A percentile compares a stretch with the other conserved stretches of the same genome.
phyloP scores from a whole-genome alignment of 2,797 vertebrate species.

The Salmo trutta region DNA sequence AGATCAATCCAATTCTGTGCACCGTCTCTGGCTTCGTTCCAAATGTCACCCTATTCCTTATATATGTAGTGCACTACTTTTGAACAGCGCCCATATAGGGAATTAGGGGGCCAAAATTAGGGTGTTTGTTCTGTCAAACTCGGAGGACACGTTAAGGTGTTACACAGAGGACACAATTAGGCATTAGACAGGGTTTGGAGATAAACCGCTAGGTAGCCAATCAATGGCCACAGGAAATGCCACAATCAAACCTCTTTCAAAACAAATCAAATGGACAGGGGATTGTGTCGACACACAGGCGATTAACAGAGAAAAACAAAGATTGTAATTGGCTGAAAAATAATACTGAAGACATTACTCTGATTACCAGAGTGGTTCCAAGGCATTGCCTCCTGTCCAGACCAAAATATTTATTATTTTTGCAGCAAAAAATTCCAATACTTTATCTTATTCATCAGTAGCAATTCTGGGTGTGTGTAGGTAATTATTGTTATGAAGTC shows the following conservation, averaged over 20 bases:
- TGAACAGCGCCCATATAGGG: neutral
- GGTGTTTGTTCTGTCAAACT: neutral
- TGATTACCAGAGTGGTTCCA: too few relatives aligned
- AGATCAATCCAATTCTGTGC: slow-evolving; percentile 43
- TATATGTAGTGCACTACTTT: too few relatives aligned
- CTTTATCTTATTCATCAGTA: too few relatives aligned
- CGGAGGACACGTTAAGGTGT: neutral
- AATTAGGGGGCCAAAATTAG: neutral
- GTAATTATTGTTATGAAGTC: neutral
- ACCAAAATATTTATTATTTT: too few relatives aligned
- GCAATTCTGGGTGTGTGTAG: too few relatives aligned
- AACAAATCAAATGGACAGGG: neutral
- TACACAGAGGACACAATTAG: too few relatives aligned
- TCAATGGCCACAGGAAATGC: slow-evolving; percentile 9
- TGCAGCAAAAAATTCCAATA: too few relatives aligned
- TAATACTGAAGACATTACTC: too few relatives aligned
- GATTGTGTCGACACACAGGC: neutral
- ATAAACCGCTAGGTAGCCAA: neutral
- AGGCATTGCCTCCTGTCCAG: too few relatives aligned
- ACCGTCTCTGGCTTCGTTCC: slow-evolving; percentile 27
- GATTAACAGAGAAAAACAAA: neutral
- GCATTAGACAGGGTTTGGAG: neutral
- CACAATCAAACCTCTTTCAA: neutral
- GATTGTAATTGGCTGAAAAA: neutral
- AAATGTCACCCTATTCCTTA: neutral